Evolutionary conservation across 2,113 vertebrate genomes (phyloP), one percentile per base, ranked within the genome.

Genomic region (Trichomycterus rosablanca): DNA sequence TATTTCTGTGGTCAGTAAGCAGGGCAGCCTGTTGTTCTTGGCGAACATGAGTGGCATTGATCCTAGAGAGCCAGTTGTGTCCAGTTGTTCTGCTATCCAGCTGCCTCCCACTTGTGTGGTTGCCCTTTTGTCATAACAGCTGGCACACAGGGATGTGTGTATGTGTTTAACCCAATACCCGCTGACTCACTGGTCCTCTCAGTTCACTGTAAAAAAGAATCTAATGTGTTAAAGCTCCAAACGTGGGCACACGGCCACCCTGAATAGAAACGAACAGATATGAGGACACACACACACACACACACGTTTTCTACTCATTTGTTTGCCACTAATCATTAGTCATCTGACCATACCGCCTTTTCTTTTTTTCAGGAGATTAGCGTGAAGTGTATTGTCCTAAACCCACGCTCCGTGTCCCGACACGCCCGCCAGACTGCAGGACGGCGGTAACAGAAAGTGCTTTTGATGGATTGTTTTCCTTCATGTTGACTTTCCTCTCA

Each of bases 61-160:
- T 66, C 9, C 15, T 42, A 46, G 40, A n/a, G 59, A 70, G 34
- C 22, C 35, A 53, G 7, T 19, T 5, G 4, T 11, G n/a, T 54
- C 15, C 11, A 2, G 5, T 19, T 46, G 16, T 10, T 68, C 11
- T 15, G 10, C 40, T 59, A 40, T 40, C 34, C 35, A 49, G 55
- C 32, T 66, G 57, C 48, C 34, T 16, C 43, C 19, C 18, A 43
- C 28, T 54, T 28, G 19, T 67, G 64, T 39, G 40, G 59, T 37
- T 46, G 46, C 54, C 49, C 49, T 67, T 67, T 53, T 67, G 63
- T 70, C 44, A 48, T 30, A 74, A 74, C 67, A 70, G 63, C 67
- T 70, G 67, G 67, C 63, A 50, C 8, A 52, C 63, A 44, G 40
- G 63, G 49, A 68, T 54, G 58, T 62, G 59, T 60, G 12, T 30